phyloP scores from a whole-genome alignment of 2,888 invertebrate species.

The Frankliniella intonsa region DNA sequence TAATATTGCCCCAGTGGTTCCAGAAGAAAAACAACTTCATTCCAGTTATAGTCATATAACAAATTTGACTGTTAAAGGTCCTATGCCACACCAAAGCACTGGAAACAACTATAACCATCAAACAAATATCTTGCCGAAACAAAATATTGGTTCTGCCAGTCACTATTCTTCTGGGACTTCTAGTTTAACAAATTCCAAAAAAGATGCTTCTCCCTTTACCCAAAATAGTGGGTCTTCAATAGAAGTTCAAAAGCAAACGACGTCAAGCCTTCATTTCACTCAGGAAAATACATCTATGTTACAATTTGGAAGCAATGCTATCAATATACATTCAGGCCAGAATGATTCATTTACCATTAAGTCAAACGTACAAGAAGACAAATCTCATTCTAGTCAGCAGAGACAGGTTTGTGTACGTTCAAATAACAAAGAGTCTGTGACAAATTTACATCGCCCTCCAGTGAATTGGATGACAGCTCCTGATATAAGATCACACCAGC shows the following conservation, averaged over 20 bases:
- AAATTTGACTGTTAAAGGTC: neutral
- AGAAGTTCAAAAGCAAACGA: neutral
- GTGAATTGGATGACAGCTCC: slow-evolving; percentile 62
- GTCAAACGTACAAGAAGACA: neutral
- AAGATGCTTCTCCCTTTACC: neutral
- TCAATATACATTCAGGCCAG: neutral
- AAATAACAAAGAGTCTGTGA: neutral
- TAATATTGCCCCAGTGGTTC: neutral
- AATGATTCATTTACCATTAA: neutral
- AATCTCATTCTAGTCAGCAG: neutral
- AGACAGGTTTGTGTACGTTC: neutral
- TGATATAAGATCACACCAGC: slow-evolving; percentile 41
- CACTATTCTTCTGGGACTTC: neutral
- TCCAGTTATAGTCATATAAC: neutral
- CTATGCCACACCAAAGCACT: neutral
- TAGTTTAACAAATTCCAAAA: neutral
- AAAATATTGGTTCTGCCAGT: neutral
- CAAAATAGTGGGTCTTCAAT: neutral
- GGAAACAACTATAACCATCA: neutral
- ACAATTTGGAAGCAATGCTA: neutral
- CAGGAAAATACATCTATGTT: neutral
- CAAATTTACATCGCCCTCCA: slow-evolving; percentile 44
- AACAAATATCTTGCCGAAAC: neutral
- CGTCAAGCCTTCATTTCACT: neutral
- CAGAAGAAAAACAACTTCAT: neutral